Base-by-base conservation (phyloP, 1,140 invertebrate species). In the Orchesella cincta region DNA sequence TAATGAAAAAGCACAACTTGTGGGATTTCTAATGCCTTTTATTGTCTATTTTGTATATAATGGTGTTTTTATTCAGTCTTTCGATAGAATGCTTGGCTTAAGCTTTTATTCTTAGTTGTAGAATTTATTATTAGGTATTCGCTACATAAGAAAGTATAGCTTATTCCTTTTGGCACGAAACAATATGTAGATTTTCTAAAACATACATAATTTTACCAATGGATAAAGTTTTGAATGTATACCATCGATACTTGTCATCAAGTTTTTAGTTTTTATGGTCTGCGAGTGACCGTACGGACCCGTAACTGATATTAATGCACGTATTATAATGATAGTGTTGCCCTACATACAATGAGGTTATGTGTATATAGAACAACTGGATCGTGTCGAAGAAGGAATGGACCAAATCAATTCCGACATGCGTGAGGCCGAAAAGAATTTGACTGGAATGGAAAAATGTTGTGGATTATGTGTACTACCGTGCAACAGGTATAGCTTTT, bases 361-460 rank as follows among this genome's bases (percentile, higher is more conserved):
- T 84, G 67, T 83, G 46, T 51, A n/a, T n/a, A n/a, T n/a, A 98
- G 97, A 99, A 86, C 97, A 99, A 94, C 88, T 99, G 89, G 97
- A 99, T 88, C 92, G 97, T 83, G 97, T 99, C 85, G 97, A 99
- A 89, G 97, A 98, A 88, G 98, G 97, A 33, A 98, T 99, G 95
- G 97, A 99, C 87, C 95, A 98, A 85, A 99, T 99, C 87, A 99
- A 99, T 87, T 92, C 94, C 62, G 98, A 99, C 85, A 99, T 99
- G 97, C 92, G 92, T 83, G 97, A 99, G 86, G 98, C 98, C 12
- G 98, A 99, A 87, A 98, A 99, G 86, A 98, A 99, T 89, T 89
- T 99, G 76, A 98, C 96, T 70, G 98, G 97, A 78, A 97, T 99
- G 94, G 97, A 99, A 88, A 99, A 99, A 87, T 99, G 98, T 87